These are phyloP conservation scores for Myotis yumanensis DNA, from an alignment of 2,113 vertebrate genomes.

Conservation along the genomic window DNA sequence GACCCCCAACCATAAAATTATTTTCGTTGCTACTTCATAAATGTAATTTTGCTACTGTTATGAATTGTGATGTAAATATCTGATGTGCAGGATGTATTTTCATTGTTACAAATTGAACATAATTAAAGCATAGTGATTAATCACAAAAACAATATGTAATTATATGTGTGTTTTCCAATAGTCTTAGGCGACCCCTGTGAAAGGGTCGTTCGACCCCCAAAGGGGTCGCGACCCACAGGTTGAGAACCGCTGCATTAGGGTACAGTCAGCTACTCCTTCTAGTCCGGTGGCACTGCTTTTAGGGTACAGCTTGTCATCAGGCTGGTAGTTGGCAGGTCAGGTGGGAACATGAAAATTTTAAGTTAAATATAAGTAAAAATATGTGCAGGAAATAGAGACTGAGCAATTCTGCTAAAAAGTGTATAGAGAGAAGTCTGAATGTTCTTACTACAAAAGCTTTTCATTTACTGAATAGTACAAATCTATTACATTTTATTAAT, in stretches of 20 bases:
- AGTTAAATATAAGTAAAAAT: conserved; percentile 9
- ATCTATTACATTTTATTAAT: not conserved
- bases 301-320: not conserved
- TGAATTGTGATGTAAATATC: too few relatives aligned
- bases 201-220: too few relatives aligned
- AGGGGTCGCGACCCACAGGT: too few relatives aligned
- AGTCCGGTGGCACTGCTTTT: not conserved
- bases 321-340: not conserved
- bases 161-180: too few relatives aligned
- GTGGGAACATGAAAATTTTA: conserved; percentile 18
- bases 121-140: too few relatives aligned
- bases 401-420: not conserved
- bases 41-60: too few relatives aligned
- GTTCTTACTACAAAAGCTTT: not conserved
- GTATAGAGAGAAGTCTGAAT: not conserved
- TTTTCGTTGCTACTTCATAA: too few relatives aligned
- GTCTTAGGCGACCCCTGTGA: too few relatives aligned
- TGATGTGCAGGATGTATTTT: too few relatives aligned
- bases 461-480: not conserved
- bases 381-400: not conserved
- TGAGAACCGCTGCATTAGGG: not conserved
- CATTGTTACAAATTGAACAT: too few relatives aligned
- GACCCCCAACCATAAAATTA: too few relatives aligned
- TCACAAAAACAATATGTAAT: too few relatives aligned
- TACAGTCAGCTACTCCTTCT: not conserved